Evolutionary conservation across 1,140 invertebrate species (phyloP), one percentile per base, ranked within the genome.

Genomic region (Hydropsyche tenuis): DNA sequence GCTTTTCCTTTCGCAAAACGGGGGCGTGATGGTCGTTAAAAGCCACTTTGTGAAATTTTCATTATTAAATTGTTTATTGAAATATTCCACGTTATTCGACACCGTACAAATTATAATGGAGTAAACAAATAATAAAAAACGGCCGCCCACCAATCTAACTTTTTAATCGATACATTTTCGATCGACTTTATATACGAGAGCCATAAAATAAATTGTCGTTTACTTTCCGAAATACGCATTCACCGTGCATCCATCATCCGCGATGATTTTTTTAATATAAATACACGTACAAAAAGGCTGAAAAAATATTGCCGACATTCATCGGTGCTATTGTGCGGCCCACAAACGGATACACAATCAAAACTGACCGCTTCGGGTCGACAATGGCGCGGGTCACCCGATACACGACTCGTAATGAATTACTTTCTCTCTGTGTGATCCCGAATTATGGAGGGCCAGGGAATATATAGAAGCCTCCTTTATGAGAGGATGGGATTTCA

Each of bases 331-430:
- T 60, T 60, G 56, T 60, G 48, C 45, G 51, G 1, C 51, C 18
- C 51, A 22, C 51, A 53, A 53, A 60, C 23, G 22, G 51, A 53
- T 53, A 53, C 56, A 27, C 22, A 60, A 60, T 60, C 56, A 60
- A 60, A 60, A 60, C 56, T 60, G 56, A 60, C 56, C 56, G 20
- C 23, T 60, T 60, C 22, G 56, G 23, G 11, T 14, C 22, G 23
- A 22, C 22, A 60, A 27, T 25, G 56, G 23, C 23, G 11, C 22
- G 56, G 56, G 56, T 60, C 56, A 60, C 56, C 56, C 51, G 51
- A 60, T 60, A 60, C 56, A 48, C 65, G 65, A n/a, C 42, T 18
- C 23, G 23, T 48, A 68, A 68, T 68, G 45, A 45, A 68, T 48
- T 45, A 68, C 23, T 27, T 48, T 45, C 22, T 45, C 18, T 45